Evolutionary conservation across 2,113 vertebrate species (phyloP).

Genomic region (Neolamprologus sp.): DNA sequence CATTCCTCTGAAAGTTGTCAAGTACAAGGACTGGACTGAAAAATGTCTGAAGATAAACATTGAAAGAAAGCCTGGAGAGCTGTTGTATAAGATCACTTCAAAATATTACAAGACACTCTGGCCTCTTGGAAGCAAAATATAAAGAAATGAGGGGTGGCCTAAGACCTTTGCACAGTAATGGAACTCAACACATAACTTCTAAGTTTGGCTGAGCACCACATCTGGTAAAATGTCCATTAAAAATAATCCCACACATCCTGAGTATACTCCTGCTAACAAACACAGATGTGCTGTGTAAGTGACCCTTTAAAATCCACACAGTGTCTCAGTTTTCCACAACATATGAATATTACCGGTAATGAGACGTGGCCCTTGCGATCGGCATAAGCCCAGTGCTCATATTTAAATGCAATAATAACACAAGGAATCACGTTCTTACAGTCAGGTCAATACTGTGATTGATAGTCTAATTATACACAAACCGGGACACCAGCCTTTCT

Average conservation of each 20-base stretch:
- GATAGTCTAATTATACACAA: conserved; percentile 34
- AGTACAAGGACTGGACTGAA: background rate
- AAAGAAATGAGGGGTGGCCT: background rate
- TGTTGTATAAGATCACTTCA: background rate
- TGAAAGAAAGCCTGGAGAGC: background rate
- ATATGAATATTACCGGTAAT: background rate
- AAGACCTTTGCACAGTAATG: background rate
- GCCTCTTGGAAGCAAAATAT: background rate
- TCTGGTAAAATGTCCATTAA: background rate
- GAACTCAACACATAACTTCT: background rate
- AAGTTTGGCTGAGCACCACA: background rate
- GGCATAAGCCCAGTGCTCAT: background rate
- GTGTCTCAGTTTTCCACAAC: background rate
- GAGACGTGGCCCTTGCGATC: background rate
- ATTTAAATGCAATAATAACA: conserved; percentile 15
- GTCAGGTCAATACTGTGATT: conserved; percentile 3
- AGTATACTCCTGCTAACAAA: background rate
- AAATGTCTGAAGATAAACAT: background rate
- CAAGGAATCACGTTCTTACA: background rate
- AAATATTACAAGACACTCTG: background rate
- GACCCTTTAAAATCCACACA: background rate
- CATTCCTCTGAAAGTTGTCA: background rate
- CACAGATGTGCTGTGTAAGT: background rate
- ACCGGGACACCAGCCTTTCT: background rate
- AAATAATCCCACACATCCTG: background rate